Percentiles rank a stretch among this genome's conserved stretches.
Evolutionary conservation across 2,797 vertebrate species (phyloP).

Genomic region (Philypnodon macrostomus): DNA sequence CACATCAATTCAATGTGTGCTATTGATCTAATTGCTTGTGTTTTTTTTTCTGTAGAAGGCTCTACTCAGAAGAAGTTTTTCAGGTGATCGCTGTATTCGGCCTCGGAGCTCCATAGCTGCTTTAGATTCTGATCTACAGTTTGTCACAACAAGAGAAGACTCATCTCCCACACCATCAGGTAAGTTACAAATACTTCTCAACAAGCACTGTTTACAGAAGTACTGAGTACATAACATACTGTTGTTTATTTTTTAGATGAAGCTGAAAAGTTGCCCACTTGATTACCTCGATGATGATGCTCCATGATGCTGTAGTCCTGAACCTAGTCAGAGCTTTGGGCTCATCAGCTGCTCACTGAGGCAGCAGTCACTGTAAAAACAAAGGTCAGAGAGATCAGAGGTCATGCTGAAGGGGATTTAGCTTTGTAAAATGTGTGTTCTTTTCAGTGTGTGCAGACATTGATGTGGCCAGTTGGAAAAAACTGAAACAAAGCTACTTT

Average conservation of each 20-base stretch:
- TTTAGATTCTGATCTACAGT: constrained; percentile 75
- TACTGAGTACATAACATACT: neutral
- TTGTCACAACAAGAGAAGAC: constrained; percentile 63
- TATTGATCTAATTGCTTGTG: no score
- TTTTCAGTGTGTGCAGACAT: constrained; percentile 6
- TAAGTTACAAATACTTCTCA: constrained; percentile 53
- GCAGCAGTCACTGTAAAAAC: no score
- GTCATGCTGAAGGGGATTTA: constrained; percentile 18
- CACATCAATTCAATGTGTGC: neutral
- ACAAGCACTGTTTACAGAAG: neutral
- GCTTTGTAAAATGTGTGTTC: constrained; percentile 15
- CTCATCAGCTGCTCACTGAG: constrained; percentile 20
- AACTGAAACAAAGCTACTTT: constrained; percentile 12
- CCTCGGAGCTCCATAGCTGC: constrained; percentile 80
- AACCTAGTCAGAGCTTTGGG: constrained; percentile 43
- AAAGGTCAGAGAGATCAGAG: constrained; percentile 14
- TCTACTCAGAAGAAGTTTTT: constrained; percentile 82
- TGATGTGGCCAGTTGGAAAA: constrained; percentile 8
- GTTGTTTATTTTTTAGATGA: constrained; percentile 64
- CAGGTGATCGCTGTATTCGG: constrained; percentile 82
- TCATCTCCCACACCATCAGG: constrained; percentile 72
- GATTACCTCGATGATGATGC: constrained; percentile 58
- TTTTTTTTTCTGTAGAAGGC: constrained; percentile 59
- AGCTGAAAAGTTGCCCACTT: constrained; percentile 75
- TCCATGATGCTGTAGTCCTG: constrained; percentile 37